Conservation (phyloP, 2,888 invertebrate genomes). For the Syrista parreyssii region DNA sequence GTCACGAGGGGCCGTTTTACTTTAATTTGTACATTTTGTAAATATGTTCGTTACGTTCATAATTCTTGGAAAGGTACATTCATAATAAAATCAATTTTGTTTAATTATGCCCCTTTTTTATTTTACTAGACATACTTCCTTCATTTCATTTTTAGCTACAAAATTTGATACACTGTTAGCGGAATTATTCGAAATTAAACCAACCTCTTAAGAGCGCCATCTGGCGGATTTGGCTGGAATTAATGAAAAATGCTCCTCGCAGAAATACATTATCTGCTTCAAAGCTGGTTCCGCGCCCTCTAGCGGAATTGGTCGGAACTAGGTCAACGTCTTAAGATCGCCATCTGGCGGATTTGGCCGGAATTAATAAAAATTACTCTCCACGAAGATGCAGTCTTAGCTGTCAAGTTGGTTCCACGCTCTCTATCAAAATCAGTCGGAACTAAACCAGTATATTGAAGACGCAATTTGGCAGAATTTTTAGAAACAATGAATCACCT, state of each 20-base stretch:
- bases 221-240: neutral
- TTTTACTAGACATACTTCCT: neutral
- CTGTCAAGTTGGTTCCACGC: too few species aligned
- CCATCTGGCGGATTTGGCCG: too few species aligned
- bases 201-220: accelerated
- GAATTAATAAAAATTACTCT: too few species aligned
- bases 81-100: constrained; percentile 22
- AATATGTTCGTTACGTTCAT: constrained; percentile 20
- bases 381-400: too few species aligned
- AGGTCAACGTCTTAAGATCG: too few species aligned
- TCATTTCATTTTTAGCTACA: neutral
- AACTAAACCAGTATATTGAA: too few species aligned
- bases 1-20: constrained; percentile 16
- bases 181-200: neutral
- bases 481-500: too few species aligned
- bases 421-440: too few species aligned
- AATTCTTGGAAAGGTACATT: constrained; percentile 15
- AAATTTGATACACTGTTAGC: neutral
- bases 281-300: too few species aligned
- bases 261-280: neutral
- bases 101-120: constrained; percentile 2
- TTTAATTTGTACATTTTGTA: constrained; percentile 25
- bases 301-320: too few species aligned
- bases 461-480: too few species aligned
- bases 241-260: neutral